Evolutionary conservation across 1,140 invertebrate species (phyloP).

Genomic region (Chrysomallon squamiferum): DNA sequence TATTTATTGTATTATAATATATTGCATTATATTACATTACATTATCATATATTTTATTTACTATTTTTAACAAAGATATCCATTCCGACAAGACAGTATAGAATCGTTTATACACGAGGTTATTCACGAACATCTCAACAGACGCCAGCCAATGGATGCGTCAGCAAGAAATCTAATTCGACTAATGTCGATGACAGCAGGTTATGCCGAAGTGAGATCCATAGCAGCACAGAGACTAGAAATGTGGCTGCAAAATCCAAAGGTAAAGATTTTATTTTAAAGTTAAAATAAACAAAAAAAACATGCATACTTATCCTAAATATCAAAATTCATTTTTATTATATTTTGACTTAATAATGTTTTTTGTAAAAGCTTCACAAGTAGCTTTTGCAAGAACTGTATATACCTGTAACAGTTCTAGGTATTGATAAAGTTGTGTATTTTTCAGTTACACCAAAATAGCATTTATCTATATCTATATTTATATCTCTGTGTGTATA

Average conservation of each 20-base stretch:
- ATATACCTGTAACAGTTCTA: no score
- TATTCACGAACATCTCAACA: constrained; percentile 84
- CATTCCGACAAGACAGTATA: constrained; percentile 73
- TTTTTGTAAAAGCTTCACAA: not conserved
- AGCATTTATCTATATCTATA: no score
- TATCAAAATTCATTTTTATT: not conserved
- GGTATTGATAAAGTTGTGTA: no score
- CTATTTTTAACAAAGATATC: constrained; percentile 66
- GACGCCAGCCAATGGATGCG: constrained; percentile 83
- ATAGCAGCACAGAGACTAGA: constrained; percentile 85
- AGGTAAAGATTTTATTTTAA: no score
- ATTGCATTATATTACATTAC: no score
- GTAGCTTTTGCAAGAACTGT: not conserved
- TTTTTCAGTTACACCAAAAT: no score
- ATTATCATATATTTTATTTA: no score
- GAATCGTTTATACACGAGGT: constrained; percentile 84
- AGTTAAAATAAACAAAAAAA: no score
- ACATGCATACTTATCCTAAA: not conserved
- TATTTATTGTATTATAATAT: no score
- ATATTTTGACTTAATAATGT: not conserved
- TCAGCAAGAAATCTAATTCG: constrained; percentile 88
- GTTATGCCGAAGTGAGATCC: constrained; percentile 83
- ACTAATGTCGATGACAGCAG: constrained; percentile 82
- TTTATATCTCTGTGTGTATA: no score
- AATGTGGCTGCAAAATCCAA: constrained; percentile 95